Base-by-base conservation (phyloP, 2,113 vertebrate genomes). In the Ceyx melanurus region DNA sequence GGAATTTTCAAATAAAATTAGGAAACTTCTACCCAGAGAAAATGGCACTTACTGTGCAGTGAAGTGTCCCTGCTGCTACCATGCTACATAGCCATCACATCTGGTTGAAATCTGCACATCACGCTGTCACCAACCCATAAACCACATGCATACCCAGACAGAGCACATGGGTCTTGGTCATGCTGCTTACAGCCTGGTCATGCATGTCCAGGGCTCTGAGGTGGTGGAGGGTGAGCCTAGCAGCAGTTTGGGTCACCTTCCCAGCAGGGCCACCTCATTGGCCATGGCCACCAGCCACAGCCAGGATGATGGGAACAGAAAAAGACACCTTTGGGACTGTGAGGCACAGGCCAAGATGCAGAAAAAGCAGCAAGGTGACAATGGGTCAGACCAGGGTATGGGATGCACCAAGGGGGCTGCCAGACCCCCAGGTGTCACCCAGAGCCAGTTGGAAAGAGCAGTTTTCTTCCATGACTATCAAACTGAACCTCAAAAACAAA, bases 51-150 rank as follows among this genome's bases (percentile, higher is more conserved):
- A 54, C 71, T 40, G 42, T 86, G 86, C 66, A 70, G 50, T 66
- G 26, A 56, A 83, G 57, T 48, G 83, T 79, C 77, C 88, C 72
- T 89, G 83, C 88, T 75, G 80, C 87, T 82, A 90, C 60, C 42
- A 80, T 11, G 45, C 81, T 78, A 73, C 76, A 25, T 8, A 84
- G 61, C 61, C 78, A 82, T 67, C 85, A 78, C 91, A 96, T 93
- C 91, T 97, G 93, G 77, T 51, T 91, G 91, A 87, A 88, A 89
- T 73, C 78, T 20, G 73, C 67, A 81, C 89, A 73, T 57, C 65
- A 50, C 6, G 1, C 89, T 91, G 82, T 92, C 91, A 56, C 46
- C 62, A 71, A 22, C 71, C 92, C 84, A 84, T 87, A 88, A 92
- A 93, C 72, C 72, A 78, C 91, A 57, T 45, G 71, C 74, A 31